Evolutionary conservation across 2,113 vertebrate genomes (phyloP).

Genomic region (Nymphicus hollandicus): DNA sequence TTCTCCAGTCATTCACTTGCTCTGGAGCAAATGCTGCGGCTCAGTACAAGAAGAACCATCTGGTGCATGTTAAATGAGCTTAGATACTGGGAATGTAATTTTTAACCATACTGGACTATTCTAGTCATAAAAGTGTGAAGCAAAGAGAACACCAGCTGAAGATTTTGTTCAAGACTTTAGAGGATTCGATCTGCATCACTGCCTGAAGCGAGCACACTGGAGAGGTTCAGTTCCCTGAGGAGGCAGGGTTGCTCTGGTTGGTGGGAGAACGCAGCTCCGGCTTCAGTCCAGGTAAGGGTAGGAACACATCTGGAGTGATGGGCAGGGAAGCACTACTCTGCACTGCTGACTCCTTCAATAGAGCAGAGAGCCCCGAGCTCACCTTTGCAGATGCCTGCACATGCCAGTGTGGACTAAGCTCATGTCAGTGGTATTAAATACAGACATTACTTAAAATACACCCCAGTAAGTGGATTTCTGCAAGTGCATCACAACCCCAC

Average conservation of each 20-base stretch:
- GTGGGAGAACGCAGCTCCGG: background rate
- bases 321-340: background rate
- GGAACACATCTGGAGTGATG: background rate
- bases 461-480: background rate
- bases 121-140: background rate
- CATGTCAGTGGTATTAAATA: background rate
- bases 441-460: background rate
- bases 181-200: too few species aligned
- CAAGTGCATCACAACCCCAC: background rate
- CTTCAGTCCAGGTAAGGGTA: rapidly evolving
- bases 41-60: background rate
- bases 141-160: background rate
- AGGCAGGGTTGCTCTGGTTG: background rate
- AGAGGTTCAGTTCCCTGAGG: rapidly evolving
- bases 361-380: background rate
- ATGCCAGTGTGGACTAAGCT: rapidly evolving
- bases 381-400: background rate
- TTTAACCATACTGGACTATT: background rate
- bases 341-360: background rate
- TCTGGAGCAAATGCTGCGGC: background rate
- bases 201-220: background rate
- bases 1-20: background rate
- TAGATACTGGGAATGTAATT: background rate
- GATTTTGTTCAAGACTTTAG: background rate
- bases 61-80: background rate